phyloP scores from a whole-genome alignment of 1,140 invertebrate species.

The Drosophila bipectinata region DNA sequence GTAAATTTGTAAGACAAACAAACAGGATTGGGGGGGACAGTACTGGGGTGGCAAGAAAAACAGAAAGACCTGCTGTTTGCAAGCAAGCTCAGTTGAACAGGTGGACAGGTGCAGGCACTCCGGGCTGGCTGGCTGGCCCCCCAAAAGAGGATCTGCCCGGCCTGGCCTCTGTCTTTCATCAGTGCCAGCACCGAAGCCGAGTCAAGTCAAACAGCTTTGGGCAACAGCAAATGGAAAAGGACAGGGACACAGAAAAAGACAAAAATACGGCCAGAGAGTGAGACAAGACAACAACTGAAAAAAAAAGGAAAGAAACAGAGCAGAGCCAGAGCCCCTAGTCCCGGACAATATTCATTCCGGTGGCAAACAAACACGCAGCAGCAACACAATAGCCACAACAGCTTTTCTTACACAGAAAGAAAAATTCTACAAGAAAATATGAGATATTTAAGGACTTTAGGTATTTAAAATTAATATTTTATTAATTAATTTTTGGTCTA shows the following conservation, averaged over 20 bases:
- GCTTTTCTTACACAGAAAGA: constrained; percentile 11
- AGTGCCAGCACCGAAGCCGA: constrained; percentile 48
- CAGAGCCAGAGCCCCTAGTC: constrained; percentile 34
- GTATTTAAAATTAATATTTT: neutral
- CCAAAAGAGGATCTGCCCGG: constrained; percentile 11
- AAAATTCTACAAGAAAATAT: neutral
- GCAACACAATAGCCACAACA: constrained; percentile 52
- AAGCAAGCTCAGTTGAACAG: constrained; percentile 28
- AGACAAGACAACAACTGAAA: constrained; percentile 9
- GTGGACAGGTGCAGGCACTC: constrained; percentile 7
- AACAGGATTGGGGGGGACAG: constrained; percentile 24
- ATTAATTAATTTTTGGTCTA: neutral
- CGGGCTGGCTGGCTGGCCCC: neutral
- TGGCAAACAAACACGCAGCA: constrained; percentile 78
- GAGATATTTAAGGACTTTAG: neutral
- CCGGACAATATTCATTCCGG: constrained; percentile 79
- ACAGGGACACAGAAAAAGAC: constrained; percentile 22
- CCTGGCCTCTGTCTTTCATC: constrained; percentile 40
- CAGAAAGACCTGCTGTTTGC: constrained; percentile 45
- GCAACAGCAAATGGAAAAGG: constrained; percentile 17
- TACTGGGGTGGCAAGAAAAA: constrained; percentile 28
- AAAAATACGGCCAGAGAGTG: neutral
- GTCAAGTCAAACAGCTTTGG: constrained; percentile 72
- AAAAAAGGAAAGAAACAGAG: neutral
- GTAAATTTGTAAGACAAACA: constrained; percentile 81